phyloP scores from a whole-genome alignment of 1,140 invertebrate species.

The Drosophila virilis region DNA sequence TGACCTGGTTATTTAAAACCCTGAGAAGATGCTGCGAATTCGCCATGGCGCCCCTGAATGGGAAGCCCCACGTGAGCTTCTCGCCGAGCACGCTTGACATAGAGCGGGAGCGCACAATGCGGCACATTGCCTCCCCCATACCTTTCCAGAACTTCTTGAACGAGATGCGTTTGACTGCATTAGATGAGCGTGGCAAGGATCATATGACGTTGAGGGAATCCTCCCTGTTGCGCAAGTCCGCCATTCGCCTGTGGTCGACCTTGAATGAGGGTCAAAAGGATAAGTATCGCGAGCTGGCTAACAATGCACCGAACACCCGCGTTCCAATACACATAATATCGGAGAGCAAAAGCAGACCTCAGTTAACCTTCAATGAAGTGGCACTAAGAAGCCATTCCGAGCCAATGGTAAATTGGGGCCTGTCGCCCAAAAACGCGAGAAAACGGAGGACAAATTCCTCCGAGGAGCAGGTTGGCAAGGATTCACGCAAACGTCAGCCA shows the following conservation, averaged over 20 bases:
- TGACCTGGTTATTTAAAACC: constrained; percentile 1
- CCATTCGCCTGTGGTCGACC: background rate
- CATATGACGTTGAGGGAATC: constrained; percentile 10
- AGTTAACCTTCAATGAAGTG: background rate
- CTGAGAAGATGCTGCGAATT: background rate
- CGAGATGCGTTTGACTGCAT: background rate
- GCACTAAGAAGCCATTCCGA: background rate
- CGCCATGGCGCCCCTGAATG: background rate
- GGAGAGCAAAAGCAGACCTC: background rate
- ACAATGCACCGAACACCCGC: background rate
- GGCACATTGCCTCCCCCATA: constrained; percentile 15
- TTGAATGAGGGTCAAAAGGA: background rate
- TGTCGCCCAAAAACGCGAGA: background rate
- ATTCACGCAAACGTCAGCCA: background rate
- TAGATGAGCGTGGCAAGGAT: background rate
- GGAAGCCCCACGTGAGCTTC: constrained; percentile 4
- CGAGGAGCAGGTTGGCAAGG: background rate
- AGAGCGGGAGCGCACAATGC: constrained; percentile 11
- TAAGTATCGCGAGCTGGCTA: constrained; percentile 11
- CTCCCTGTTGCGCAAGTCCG: background rate
- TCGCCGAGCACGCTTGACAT: background rate
- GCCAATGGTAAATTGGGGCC: background rate
- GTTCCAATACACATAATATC: background rate
- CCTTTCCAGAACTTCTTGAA: constrained; percentile 29
- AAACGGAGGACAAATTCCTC: background rate